Percentiles rank a stretch among this genome's conserved stretches.
Evolutionary conservation across 1,140 invertebrate genomes (phyloP).

Genomic region (Choristoneura fumiferana): DNA sequence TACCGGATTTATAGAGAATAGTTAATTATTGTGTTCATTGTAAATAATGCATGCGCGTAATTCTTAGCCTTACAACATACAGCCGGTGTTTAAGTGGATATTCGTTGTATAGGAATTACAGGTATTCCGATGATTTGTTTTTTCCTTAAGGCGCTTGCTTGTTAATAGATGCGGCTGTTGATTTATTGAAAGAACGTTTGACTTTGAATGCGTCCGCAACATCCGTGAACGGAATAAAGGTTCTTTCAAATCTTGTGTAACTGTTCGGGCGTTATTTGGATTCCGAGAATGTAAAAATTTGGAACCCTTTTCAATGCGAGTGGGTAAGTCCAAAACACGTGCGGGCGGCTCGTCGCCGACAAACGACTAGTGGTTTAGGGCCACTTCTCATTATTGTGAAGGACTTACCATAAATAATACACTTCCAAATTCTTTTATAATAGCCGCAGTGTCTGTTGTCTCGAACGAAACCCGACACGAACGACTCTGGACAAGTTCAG

Average conservation of each 20-base stretch:
- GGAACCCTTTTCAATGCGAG: constrained; percentile 52
- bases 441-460: constrained; percentile 29
- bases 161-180: constrained; percentile 19
- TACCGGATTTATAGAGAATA: constrained; percentile 40
- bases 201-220: constrained; percentile 30
- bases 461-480: neutral
- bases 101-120: constrained; percentile 25
- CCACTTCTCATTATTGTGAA: constrained; percentile 48
- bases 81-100: constrained; percentile 20
- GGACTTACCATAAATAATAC: constrained; percentile 54
- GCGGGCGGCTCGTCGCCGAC: constrained; percentile 39
- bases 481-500: no score
- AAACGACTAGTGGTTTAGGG: constrained; percentile 36
- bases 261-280: constrained; percentile 21
- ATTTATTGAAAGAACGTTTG: constrained; percentile 25
- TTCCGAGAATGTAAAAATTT: constrained; percentile 43
- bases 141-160: constrained; percentile 21
- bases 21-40: constrained; percentile 33
- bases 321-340: constrained; percentile 44
- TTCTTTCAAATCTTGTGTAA: constrained; percentile 33
- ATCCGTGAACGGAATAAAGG: constrained; percentile 23
- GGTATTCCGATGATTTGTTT: constrained; percentile 21
- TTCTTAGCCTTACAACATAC: constrained; percentile 25
- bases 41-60: constrained; percentile 32
- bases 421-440: constrained; percentile 38